Base-by-base conservation (phyloP, 1,140 invertebrate genomes). In the Sipha flava region DNA sequence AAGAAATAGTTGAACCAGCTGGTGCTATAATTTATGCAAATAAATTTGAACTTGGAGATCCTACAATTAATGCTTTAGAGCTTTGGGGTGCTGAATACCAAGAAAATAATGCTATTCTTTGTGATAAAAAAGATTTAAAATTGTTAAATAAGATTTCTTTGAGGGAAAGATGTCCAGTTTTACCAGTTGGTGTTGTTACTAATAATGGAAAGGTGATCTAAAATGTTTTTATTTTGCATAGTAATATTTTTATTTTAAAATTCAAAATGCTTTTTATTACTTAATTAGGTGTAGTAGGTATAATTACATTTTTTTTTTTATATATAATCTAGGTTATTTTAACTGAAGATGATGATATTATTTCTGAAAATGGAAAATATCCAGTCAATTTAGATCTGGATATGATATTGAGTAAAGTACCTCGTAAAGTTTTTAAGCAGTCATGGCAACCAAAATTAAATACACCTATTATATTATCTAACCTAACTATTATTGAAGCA, bases 41-140 rank as follows among this genome's bases (percentile, higher is more conserved):
- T 79, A 89, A 90, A 83, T 97, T 99, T 85, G 91, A 95, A 81
- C 86, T 99, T 12, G 97, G 96, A 10, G 97, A 99, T 88, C 93
- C 95, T 0, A 98, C 95, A 10, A 92, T 99, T 16, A 96, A 91
- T 66, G 92, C 95, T 0, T 85, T 98, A 79, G 97, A 99, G 85
- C 85, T 99, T 6, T 99, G 97, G 97, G 96, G 96, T 0, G 97
- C 97, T 0, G 97, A 99, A 85, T 99, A 98, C 84, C 97, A 99
- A 87, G 97, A 99, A 86, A 98, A 93, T 82, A 92, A 98, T 86
- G 97, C 96, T 0, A 87, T 97, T 52, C 85, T 98, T 0, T 92
- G 95, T 81, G 87, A 87, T 52, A 86, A 89, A 75, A 85, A 92
- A 77, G 88, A 93, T 82, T 87, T 90, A 12, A 80, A 86, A 16